Conservation (phyloP, 2,888 invertebrate genomes). For the Protodeltote pygarga region DNA sequence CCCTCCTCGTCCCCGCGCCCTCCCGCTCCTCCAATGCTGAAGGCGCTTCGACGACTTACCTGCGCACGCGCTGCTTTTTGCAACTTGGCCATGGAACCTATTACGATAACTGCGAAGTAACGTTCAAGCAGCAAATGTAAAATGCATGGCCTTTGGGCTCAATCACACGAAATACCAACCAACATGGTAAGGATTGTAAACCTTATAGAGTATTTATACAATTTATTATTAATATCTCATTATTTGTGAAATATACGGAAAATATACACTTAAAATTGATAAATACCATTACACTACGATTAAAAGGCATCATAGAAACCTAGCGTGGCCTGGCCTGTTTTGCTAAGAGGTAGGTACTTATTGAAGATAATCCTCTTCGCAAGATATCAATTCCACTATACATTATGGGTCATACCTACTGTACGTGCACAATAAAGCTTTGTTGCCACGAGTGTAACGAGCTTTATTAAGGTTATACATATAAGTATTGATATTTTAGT, state of each 20-base stretch:
- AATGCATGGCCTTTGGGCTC: conserved; percentile 77
- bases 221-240: not conserved
- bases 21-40: conserved; percentile 64
- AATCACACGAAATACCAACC: conserved; percentile 60
- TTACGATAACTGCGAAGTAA: conserved; percentile 83
- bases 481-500: no score
- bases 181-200: conserved; percentile 41
- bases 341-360: not conserved
- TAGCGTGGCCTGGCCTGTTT: no score
- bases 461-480: conserved; percentile 39
- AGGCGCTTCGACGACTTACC: conserved; percentile 70
- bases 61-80: conserved; percentile 85
- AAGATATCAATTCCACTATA: conserved; percentile 6
- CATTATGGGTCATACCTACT: conserved; percentile 23
- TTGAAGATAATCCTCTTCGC: conserved; percentile 33
- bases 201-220: not conserved
- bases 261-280: no score
- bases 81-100: conserved; percentile 86
- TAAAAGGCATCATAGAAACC: no score
- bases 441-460: conserved; percentile 20
- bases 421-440: conserved; percentile 26
- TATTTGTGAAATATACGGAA: not conserved
- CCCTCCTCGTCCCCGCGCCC: conserved; percentile 70
- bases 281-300: no score
- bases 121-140: conserved; percentile 78